Percentiles rank a stretch among this genome's conserved stretches.
phyloP scores from a whole-genome alignment of 2,888 invertebrate genomes.

The Neoscelio sp. region DNA sequence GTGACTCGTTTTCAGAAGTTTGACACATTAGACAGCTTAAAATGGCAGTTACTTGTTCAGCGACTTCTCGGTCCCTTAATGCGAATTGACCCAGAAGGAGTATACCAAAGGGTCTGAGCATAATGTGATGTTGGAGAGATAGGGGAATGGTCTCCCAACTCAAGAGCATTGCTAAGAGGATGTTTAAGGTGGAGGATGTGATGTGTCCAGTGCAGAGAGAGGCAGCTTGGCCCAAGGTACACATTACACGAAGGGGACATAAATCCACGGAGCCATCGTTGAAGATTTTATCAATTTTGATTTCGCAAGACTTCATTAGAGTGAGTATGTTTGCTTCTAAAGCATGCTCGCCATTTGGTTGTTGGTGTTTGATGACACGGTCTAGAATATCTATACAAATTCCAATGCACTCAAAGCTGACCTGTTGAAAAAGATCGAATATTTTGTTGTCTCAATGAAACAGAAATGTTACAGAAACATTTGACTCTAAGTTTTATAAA shows the following conservation, averaged over 20 bases:
- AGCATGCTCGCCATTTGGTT: conserved; percentile 56
- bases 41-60: conserved; percentile 86
- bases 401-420: conserved; percentile 71
- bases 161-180: conserved; percentile 77
- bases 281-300: conserved; percentile 73
- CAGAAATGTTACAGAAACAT: too few species aligned
- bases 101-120: conserved; percentile 83
- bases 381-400: conserved; percentile 77
- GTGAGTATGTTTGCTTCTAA: conserved; percentile 70
- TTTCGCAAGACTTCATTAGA: conserved; percentile 75
- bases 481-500: too few species aligned
- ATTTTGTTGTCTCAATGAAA: too few species aligned
- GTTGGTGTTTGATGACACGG: conserved; percentile 70
- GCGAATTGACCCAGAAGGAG: conserved; percentile 86
- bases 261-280: conserved; percentile 65
- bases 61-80: conserved; percentile 86
- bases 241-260: conserved; percentile 75
- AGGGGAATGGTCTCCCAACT: conserved; percentile 75
- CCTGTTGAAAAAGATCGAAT: conserved; percentile 16
- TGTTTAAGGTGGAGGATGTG: conserved; percentile 71
- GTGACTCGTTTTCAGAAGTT: conserved; percentile 79
- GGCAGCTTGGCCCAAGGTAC: conserved; percentile 79
- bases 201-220: conserved; percentile 75
- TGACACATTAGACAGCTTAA: conserved; percentile 86
- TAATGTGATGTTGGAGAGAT: conserved; percentile 64